phyloP scores from a whole-genome alignment of 2,113 vertebrate species.

The Gobiocypris rarus region DNA sequence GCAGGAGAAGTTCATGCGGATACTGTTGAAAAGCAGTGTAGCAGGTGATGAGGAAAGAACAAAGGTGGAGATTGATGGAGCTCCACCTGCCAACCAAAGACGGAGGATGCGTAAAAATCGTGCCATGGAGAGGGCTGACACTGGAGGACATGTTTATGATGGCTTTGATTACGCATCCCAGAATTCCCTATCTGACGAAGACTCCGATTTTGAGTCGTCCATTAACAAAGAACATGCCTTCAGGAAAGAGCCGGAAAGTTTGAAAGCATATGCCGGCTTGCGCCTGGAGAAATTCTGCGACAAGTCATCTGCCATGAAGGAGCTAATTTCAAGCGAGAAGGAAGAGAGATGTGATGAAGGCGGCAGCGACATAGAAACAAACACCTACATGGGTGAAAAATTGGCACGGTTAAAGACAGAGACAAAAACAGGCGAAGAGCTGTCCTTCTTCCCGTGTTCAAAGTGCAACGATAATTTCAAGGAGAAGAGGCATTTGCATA shows the following conservation, averaged over 20 bases:
- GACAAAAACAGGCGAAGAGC: conserved; percentile 79
- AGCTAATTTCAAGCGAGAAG: conserved; percentile 79
- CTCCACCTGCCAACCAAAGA: conserved; percentile 69
- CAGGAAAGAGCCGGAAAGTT: conserved; percentile 78
- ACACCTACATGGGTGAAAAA: conserved; percentile 81
- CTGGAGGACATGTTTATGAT: conserved; percentile 81
- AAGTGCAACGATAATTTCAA: conserved; percentile 94
- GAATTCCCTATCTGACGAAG: conserved; percentile 72
- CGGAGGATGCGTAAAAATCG: conserved; percentile 84
- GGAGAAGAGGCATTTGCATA: conserved; percentile 92
- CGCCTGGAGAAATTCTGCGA: conserved; percentile 71
- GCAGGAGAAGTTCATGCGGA: conserved; percentile 83
- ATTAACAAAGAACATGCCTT: conserved; percentile 61
- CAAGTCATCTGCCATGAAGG: conserved; percentile 80
- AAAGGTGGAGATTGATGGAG: conserved; percentile 73
- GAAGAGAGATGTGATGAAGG: conserved; percentile 80
- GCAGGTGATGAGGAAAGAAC: conserved; percentile 74
- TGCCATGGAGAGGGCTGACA: conserved; percentile 80
- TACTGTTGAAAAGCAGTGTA: conserved; percentile 80
- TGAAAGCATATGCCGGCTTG: conserved; percentile 77
- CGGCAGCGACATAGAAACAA: conserved; percentile 81
- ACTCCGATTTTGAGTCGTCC: conserved; percentile 68
- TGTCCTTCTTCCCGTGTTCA: conserved; percentile 88
- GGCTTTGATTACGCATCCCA: conserved; percentile 78
- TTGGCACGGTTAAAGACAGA: conserved; percentile 80